Evolutionary conservation across 2,797 vertebrate genomes (phyloP), one percentile per base, ranked within the genome.

Genomic region (Megalops cyprinoides): DNA sequence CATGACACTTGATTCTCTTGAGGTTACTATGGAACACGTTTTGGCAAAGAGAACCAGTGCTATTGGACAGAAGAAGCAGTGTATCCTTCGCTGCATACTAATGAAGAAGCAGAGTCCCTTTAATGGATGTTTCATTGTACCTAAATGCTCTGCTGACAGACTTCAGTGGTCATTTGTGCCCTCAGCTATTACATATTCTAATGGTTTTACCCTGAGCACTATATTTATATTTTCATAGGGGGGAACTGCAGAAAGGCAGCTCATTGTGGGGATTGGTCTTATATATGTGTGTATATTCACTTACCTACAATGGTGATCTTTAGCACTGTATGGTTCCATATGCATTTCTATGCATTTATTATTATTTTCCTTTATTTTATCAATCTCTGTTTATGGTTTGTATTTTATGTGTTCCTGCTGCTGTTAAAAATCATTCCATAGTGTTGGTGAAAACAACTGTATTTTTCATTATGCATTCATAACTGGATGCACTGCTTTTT

Each of bases 211-310:
- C n/a, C 42, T 69, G 42, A 69, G 37, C 65, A 69, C 2, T 14
- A 37, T 69, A 69, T 69, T 69, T 69, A 69, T 69, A 69, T 69
- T 69, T 39, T 69, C 39, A 69, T 69, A 42, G 18, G 65, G 34
- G 65, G 69, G 65, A 69, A 67, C 12, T 37, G 20, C 62, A 67
- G 62, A 67, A 28, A 67, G 62, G 8, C n/a, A 10, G 2, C 10
- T 5, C 10, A 1, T 46, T 4, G 10, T 14, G 18, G 51, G 15
- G 0, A 51, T 18, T 14, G 15, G 9, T 12, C 2, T 8, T 10
- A 51, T 53, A 53, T 53, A 15, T 7, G 15, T 53, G 15, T 53
- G 9, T 53, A 10, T 48, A n/a, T n/a, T n/a, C n/a, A n/a, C n/a
- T n/a, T n/a, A n/a, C n/a, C n/a, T n/a, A n/a, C n/a, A n/a, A n/a